These are phyloP conservation scores for Drosophila anomalata DNA, from an alignment of 2,888 invertebrate species.

Conservation along the genomic window DNA sequence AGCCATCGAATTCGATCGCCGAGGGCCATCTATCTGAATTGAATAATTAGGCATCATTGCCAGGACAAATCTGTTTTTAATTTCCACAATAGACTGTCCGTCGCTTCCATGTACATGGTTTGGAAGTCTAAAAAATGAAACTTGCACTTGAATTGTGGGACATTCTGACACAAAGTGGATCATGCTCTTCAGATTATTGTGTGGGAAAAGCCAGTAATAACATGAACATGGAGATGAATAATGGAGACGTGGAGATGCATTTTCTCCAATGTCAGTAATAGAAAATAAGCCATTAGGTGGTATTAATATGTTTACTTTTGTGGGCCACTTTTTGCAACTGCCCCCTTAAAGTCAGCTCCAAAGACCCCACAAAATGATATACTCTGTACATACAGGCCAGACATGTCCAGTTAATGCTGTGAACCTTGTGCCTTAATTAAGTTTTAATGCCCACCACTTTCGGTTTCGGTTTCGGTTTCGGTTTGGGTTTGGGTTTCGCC, in stretches of 20 bases:
- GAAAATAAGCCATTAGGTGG: not conserved
- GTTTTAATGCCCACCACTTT: conserved; percentile 69
- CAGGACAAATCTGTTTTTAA: conserved; percentile 5
- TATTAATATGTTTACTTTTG: not conserved
- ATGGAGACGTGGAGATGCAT: not conserved
- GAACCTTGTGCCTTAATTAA: conserved; percentile 72
- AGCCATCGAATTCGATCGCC: not conserved
- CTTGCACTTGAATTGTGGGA: conserved; percentile 37
- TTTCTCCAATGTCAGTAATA: not conserved
- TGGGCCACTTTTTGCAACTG: conserved; percentile 2
- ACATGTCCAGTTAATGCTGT: conserved; percentile 46
- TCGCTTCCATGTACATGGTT: not conserved
- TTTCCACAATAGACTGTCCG: not conserved
- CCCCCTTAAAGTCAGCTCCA: conserved; percentile 4
- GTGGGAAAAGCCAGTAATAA: conserved; percentile 24
- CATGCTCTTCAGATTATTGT: conserved; percentile 18
- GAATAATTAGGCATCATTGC: conserved; percentile 20
- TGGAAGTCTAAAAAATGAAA: too few relatives aligned
- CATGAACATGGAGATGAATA: not conserved
- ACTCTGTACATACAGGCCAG: not conserved
- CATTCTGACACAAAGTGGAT: conserved; percentile 27
- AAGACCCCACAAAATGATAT: conserved; percentile 5
- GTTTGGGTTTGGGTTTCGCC: conserved; percentile 48
- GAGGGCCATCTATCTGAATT: conserved; percentile 16
- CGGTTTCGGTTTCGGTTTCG: conserved; percentile 29